Percentiles rank a stretch among this genome's conserved stretches.
Evolutionary conservation across 2,113 vertebrate species (phyloP).

Genomic region (Pagrus major): DNA sequence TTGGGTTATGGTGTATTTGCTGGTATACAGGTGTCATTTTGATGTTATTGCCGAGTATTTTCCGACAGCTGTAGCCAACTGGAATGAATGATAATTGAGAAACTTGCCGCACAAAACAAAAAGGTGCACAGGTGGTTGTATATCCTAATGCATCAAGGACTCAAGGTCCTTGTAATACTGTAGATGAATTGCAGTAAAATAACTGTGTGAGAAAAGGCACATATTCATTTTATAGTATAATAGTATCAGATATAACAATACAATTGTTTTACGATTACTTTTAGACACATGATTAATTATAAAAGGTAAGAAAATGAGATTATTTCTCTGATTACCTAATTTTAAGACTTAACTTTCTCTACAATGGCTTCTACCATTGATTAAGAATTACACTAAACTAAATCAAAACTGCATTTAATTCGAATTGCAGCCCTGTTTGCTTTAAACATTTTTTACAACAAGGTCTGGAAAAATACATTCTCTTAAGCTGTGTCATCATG

Average conservation of each 20-base stretch:
- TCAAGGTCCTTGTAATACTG: conserved; percentile 51
- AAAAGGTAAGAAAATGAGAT: neutral
- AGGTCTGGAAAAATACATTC: neutral
- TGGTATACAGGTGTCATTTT: conserved; percentile 13
- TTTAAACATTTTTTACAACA: neutral
- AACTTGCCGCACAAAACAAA: conserved; percentile 33
- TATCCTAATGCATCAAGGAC: conserved; percentile 31
- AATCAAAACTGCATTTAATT: neutral
- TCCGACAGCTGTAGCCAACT: neutral
- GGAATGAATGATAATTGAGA: conserved; percentile 10
- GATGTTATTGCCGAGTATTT: conserved; percentile 2
- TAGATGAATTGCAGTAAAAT: conserved; percentile 2
- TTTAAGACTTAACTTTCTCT: neutral
- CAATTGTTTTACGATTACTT: neutral
- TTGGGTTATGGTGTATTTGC: conserved; percentile 12
- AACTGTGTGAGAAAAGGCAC: neutral
- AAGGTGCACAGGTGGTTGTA: conserved; percentile 63
- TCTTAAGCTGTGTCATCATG: neutral
- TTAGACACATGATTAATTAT: neutral
- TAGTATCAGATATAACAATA: too few relatives aligned
- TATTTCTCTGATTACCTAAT: neutral
- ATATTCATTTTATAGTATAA: too few relatives aligned
- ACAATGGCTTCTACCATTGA: neutral
- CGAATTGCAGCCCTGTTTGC: neutral
- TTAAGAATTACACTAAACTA: neutral